These are phyloP conservation scores for Habroteleia sp. DNA, from an alignment of 2,888 invertebrate species.

Conservation along the genomic window DNA sequence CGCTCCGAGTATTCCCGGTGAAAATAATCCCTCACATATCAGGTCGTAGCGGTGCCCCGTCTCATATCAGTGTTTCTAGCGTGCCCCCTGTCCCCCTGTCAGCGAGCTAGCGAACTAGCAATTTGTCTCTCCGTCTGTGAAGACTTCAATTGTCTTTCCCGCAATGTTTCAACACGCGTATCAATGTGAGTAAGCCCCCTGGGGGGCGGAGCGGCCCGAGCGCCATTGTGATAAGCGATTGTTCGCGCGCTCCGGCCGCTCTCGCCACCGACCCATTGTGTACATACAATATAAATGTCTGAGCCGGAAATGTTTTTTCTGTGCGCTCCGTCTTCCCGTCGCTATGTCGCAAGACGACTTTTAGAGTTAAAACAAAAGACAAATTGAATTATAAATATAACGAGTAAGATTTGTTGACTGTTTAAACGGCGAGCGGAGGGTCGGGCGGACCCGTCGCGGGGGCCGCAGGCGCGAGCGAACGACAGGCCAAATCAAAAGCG, in stretches of 20 bases:
- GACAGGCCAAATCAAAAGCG: slow-evolving; percentile 48
- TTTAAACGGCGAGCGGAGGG: slow-evolving; percentile 66
- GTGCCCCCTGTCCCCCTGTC: slow-evolving; percentile 36
- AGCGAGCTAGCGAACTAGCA: slow-evolving; percentile 34
- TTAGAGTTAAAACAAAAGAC: slow-evolving; percentile 66
- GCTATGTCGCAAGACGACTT: slow-evolving; percentile 81
- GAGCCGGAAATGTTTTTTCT: slow-evolving; percentile 73
- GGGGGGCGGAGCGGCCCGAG: slow-evolving; percentile 33
- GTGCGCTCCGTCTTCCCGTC: slow-evolving; percentile 81
- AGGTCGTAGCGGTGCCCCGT: slow-evolving; percentile 77
- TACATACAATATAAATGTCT: slow-evolving; percentile 70
- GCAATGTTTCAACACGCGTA: slow-evolving; percentile 42
- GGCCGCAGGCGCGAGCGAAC: slow-evolving; percentile 20
- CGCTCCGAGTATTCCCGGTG: slow-evolving; percentile 75
- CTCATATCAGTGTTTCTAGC: slow-evolving; percentile 80
- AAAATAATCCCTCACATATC: slow-evolving; percentile 74
- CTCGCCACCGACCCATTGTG: slow-evolving; percentile 10
- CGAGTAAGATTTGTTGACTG: slow-evolving; percentile 80
- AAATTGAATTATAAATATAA: slow-evolving; percentile 51
- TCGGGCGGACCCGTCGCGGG: neutral
- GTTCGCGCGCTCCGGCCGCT: too few species aligned
- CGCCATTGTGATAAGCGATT: too few species aligned
- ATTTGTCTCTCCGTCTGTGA: slow-evolving; percentile 44
- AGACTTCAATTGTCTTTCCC: slow-evolving; percentile 37
- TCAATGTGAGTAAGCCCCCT: slow-evolving; percentile 32